Base-by-base conservation (phyloP, 2,797 vertebrate genomes). In the Cirrhinus molitorella region DNA sequence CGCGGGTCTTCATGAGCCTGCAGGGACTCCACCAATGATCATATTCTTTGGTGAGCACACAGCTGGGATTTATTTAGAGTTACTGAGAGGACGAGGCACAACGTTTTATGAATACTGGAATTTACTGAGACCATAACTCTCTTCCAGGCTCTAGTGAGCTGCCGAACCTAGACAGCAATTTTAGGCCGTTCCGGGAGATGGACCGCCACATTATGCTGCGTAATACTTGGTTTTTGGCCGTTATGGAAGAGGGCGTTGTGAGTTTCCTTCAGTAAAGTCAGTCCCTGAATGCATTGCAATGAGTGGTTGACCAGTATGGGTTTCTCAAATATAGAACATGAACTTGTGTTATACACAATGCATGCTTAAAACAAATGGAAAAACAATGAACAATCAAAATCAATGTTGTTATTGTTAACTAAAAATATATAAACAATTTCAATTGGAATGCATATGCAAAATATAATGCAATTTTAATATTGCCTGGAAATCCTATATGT, bases 11-110 rank as follows among this genome's bases (percentile, higher is more conserved):
- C 66, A n/a, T 47, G 40, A 34, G 40, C 10, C 12, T 79, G 3
- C 17, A 16, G 55, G 28, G 67, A 81, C 67, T 59, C 34, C 25
- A 59, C 37, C 28, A 70, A 57, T n/a, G 17, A 71, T 81, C 40
- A 47, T 72, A 7, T 47, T 72, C 14, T 72, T n/a, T 72, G 40
- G 28, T n/a, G 25, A 72, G 79, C 67, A 80, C 66, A 71, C 79
- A 61, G 53, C 23, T 61, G 66, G 66, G 79, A 59, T 80, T 71
- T 71, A 40, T 59, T 55, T 57, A 67, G 21, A 59, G 51, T 70
- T 80, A 70, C 65, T 9, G 51, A 70, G 65, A 80, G 14, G 66
- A 74, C 13, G 11, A 3, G 3, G 31, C 72, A 55, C 31, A 16
- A 55, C 72, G 37, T 21, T 55, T 79, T 67, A 79, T 67, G 45